phyloP scores from a whole-genome alignment of 2,113 vertebrate species.

The Sakesphorus luctuosus region DNA sequence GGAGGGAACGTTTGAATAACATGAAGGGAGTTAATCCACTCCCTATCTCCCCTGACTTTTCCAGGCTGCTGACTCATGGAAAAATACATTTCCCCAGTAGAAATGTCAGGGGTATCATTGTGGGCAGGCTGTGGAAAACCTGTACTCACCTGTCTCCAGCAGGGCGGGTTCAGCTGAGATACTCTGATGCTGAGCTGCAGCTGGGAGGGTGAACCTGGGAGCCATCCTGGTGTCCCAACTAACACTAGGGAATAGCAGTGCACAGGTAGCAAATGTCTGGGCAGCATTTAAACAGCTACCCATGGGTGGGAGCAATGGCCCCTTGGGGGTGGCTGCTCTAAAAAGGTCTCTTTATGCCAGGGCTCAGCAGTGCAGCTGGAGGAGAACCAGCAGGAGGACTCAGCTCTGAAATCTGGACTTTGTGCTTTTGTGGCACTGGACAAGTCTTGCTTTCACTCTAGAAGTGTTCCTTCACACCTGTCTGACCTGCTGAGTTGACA shows the following conservation, averaged over 20 bases:
- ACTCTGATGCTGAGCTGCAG: neutral
- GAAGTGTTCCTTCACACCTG: neutral
- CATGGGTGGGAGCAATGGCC: accelerated
- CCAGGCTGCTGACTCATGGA: neutral
- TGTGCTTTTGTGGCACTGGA: neutral
- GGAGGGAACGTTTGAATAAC: neutral
- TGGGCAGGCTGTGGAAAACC: neutral
- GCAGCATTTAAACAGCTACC: neutral
- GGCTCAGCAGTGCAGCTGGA: neutral
- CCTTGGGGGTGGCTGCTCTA: neutral
- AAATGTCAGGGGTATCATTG: accelerated
- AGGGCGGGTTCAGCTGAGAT: neutral
- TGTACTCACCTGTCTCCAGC: neutral
- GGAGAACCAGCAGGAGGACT: neutral
- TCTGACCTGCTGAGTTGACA: neutral
- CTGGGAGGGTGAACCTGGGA: neutral
- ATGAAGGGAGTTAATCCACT: neutral
- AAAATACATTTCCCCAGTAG: neutral
- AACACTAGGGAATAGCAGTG: neutral
- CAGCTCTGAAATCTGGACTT: neutral
- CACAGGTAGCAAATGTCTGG: accelerated
- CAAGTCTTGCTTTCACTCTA: neutral
- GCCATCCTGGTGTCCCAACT: neutral
- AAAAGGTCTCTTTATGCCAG: neutral
- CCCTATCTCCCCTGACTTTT: neutral